Evolutionary conservation across 2,888 invertebrate genomes (phyloP).

Genomic region (Acanthopleura granulata): DNA sequence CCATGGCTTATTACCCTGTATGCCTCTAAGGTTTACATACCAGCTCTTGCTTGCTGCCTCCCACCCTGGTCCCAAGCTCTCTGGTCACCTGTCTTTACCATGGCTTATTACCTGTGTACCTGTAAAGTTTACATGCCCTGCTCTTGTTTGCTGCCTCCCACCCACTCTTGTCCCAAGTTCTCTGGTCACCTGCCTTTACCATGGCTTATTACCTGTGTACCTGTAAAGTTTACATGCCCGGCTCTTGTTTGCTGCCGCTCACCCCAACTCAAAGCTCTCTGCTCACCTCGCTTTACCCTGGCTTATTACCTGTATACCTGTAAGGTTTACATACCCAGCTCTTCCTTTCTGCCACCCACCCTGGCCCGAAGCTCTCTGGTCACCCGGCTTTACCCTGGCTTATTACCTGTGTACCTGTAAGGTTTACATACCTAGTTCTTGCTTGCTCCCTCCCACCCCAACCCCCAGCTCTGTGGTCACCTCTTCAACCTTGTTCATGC

Average conservation of each 20-base stretch:
- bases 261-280: constrained; percentile 82
- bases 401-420: too few species aligned
- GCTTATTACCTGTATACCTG: too few species aligned
- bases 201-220: too few species aligned
- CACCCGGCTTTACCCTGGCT: too few species aligned
- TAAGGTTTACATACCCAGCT: constrained; percentile 77
- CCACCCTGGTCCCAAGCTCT: constrained; percentile 81
- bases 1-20: too few species aligned
- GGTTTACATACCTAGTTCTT: constrained; percentile 80
- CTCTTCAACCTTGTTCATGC: constrained; percentile 81
- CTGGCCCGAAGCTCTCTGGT: constrained; percentile 82
- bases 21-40: constrained; percentile 67
- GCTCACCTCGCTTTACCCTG: too few species aligned
- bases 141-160: constrained; percentile 84
- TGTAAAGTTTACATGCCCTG: constrained; percentile 82
- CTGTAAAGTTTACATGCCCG: too few species aligned
- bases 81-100: too few species aligned
- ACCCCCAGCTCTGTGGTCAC: constrained; percentile 81
- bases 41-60: constrained; percentile 85
- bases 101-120: too few species aligned
- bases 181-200: too few species aligned
- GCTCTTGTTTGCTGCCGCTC: constrained; percentile 84
- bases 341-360: constrained; percentile 82
- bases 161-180: constrained; percentile 81
- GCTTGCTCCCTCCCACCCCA: constrained; percentile 81